Evolutionary conservation across 2,888 invertebrate genomes (phyloP).

Genomic region (Lasioglossum oenotherae): DNA sequence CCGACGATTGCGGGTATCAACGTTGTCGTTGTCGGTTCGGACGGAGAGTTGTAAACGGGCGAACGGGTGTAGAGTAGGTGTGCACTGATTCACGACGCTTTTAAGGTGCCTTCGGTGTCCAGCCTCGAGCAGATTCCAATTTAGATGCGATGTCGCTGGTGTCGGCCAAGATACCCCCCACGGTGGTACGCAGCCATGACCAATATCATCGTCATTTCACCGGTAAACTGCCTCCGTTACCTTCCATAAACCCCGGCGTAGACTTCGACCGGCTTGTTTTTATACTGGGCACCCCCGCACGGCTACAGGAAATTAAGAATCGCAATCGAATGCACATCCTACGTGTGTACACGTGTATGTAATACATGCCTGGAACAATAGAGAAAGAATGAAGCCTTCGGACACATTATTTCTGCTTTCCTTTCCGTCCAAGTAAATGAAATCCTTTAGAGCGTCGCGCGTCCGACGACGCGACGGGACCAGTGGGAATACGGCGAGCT

Average conservation of each 20-base stretch:
- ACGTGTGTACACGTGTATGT: background rate
- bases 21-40: background rate
- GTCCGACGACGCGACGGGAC: background rate
- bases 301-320: conserved; percentile 21
- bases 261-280: background rate
- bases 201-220: conserved; percentile 17
- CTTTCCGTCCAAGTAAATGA: background rate
- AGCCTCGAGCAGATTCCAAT: conserved; percentile 76
- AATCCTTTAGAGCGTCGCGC: background rate
- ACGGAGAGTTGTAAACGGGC: conserved; percentile 11
- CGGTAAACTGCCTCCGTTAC: conserved; percentile 20
- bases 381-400: background rate
- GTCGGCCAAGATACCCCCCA: conserved; percentile 38
- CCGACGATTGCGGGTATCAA: conserved; percentile 19
- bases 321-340: background rate
- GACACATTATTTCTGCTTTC: background rate
- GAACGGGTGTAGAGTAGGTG: background rate
- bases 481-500: background rate
- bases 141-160: conserved; percentile 72
- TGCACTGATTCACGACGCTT: conserved; percentile 33
- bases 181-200: conserved; percentile 14
- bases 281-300: background rate
- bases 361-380: background rate
- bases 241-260: conserved; percentile 5
- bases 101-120: conserved; percentile 34